A percentile compares a stretch with the other conserved stretches of the same genome.
phyloP scores from a whole-genome alignment of 2,113 vertebrate species.

The Actenoides lindsayi region DNA sequence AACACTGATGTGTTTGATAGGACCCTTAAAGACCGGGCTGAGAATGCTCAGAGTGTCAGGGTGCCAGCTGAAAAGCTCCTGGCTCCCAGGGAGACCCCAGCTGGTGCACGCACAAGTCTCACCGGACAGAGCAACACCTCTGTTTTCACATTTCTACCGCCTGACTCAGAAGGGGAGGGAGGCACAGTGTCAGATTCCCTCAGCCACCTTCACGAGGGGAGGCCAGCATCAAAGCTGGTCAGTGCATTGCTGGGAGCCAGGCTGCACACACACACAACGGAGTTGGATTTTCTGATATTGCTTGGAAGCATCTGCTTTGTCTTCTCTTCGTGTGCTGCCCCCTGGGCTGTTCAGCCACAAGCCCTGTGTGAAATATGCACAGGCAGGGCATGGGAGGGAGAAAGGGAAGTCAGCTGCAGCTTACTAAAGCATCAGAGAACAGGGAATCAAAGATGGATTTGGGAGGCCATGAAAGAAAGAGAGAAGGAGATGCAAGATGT shows the following conservation, averaged over 20 bases:
- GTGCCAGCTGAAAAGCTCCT: not conserved
- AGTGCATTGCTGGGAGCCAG: not conserved
- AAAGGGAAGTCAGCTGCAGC: not conserved
- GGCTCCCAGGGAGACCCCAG: not conserved
- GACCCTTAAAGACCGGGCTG: not conserved
- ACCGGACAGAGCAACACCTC: not conserved
- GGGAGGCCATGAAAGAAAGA: not conserved
- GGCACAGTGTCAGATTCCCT: not conserved
- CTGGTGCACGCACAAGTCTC: not conserved
- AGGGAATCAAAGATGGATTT: not conserved
- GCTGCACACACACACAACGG: not conserved
- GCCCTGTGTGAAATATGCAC: not conserved
- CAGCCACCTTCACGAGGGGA: not conserved
- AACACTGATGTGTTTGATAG: not conserved
- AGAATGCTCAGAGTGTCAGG: not conserved
- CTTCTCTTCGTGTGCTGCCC: not conserved
- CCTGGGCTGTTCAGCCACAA: not conserved
- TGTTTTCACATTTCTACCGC: not conserved
- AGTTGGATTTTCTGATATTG: not conserved
- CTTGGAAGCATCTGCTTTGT: not conserved
- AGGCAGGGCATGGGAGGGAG: not conserved
- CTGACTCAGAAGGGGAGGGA: not conserved
- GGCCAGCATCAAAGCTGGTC: not conserved
- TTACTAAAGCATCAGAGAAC: not conserved
- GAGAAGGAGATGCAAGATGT: not conserved